phyloP scores from a whole-genome alignment of 2,113 vertebrate species.

The Gorilla gorilla region DNA sequence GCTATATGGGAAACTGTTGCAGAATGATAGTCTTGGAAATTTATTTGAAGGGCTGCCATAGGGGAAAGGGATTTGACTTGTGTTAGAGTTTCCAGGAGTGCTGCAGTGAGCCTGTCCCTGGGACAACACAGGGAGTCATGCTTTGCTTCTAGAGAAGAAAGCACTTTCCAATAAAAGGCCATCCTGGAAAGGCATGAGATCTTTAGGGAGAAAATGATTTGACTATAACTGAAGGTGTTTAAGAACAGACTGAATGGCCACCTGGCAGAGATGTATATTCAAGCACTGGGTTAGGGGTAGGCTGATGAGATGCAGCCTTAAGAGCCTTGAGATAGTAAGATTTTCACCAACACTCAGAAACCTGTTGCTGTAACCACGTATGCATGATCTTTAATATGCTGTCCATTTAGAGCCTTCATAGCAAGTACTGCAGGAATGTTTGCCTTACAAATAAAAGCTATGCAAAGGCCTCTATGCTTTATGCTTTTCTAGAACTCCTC shows the following conservation, averaged over 20 bases:
- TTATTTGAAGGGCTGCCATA: too few relatives aligned
- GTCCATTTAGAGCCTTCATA: not conserved
- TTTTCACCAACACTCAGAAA: not conserved
- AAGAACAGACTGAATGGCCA: not conserved
- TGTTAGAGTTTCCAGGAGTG: not conserved
- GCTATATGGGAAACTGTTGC: not conserved
- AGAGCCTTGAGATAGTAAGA: not conserved
- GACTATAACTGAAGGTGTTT: not conserved
- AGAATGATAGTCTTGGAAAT: not conserved
- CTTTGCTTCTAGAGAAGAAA: not conserved
- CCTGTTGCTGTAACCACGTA: not conserved
- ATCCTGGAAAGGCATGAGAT: not conserved
- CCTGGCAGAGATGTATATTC: not conserved
- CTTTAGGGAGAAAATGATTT: not conserved
- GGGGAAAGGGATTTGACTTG: not conserved
- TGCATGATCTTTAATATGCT: not conserved
- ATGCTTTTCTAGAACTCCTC: not conserved
- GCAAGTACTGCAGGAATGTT: not conserved
- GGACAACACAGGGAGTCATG: not conserved
- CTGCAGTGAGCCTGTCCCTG: not conserved
- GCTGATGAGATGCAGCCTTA: not conserved
- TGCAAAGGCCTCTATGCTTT: not conserved
- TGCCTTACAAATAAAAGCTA: not conserved
- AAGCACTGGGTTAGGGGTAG: too few relatives aligned
- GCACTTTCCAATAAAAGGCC: not conserved